A percentile compares a stretch with the other conserved stretches of the same genome.
Evolutionary conservation across 2,888 invertebrate species (phyloP).

Genomic region (Epistrophe grossulariae): DNA sequence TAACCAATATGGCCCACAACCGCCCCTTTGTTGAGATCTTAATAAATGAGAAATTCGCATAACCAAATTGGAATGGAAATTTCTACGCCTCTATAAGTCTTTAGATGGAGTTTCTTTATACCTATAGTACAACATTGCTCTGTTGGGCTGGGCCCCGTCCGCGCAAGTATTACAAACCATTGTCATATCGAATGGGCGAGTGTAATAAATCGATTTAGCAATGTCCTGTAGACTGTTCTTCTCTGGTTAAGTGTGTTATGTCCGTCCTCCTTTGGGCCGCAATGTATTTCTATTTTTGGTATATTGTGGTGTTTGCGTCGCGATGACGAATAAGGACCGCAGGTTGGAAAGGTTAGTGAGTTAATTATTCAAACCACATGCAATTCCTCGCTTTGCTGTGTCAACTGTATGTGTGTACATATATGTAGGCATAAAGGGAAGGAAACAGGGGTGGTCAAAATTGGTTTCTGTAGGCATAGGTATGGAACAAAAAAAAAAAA

Average conservation of each 20-base stretch:
- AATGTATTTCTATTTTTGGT: constrained; percentile 65
- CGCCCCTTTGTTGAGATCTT: constrained; percentile 74
- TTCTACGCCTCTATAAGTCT: constrained; percentile 64
- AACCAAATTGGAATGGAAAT: constrained; percentile 76
- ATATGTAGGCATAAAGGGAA: background rate
- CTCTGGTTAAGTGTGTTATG: constrained; percentile 28
- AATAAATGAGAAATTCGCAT: constrained; percentile 76
- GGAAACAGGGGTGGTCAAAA: constrained; percentile 6
- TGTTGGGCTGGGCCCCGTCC: constrained; percentile 46
- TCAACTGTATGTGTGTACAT: background rate
- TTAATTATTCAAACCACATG: constrained; percentile 72
- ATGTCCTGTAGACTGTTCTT: constrained; percentile 53
- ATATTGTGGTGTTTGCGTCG: constrained; percentile 58
- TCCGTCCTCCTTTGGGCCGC: constrained; percentile 36
- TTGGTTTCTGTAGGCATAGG: background rate
- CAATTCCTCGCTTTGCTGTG: background rate
- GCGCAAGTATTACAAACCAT: constrained; percentile 19
- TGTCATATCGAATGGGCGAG: constrained; percentile 67
- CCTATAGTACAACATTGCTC: background rate
- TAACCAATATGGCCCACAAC: constrained; percentile 72
- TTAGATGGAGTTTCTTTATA: background rate
- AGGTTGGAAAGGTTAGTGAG: constrained; percentile 72
- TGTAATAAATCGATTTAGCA: constrained; percentile 75
- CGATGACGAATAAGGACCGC: constrained; percentile 61
- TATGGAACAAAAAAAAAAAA: too few relatives aligned